These are phyloP conservation scores for Phainopepla nitens DNA, from an alignment of 2,113 vertebrate species.

Conservation along the genomic window DNA sequence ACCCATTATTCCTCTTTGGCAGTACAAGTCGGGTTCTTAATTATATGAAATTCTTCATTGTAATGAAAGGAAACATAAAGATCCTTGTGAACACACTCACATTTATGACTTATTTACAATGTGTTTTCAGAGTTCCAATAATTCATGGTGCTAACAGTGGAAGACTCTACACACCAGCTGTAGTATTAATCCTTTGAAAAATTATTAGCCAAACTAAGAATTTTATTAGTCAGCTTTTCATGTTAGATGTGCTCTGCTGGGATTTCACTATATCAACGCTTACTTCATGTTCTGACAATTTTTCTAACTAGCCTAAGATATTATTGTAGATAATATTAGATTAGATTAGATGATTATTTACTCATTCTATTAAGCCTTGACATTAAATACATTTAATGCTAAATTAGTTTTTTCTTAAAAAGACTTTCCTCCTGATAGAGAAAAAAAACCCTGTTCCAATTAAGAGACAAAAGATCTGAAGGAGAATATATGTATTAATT, in stretches of 20 bases:
- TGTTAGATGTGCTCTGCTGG: neutral
- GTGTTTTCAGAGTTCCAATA: conserved; percentile 16
- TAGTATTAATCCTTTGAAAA: conserved; percentile 12
- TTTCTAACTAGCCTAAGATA: conserved; percentile 32
- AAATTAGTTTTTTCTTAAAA: conserved; percentile 12
- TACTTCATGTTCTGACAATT: conserved; percentile 13
- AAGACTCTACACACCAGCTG: neutral
- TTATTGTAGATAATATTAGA: neutral
- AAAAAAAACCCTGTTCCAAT: neutral
- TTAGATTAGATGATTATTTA: conserved; percentile 37
- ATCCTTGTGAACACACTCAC: neutral
- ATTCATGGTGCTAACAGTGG: conserved; percentile 15
- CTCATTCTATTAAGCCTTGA: conserved; percentile 40
- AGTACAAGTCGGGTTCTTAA: conserved; percentile 7
- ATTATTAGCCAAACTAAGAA: conserved; percentile 20
- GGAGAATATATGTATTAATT: neutral
- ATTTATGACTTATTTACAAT: conserved; percentile 19
- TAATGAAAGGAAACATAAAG: conserved; percentile 42
- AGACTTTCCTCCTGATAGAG: neutral
- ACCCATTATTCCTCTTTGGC: conserved; percentile 14
- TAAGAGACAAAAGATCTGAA: neutral
- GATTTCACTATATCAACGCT: neutral
- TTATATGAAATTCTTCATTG: conserved; percentile 20
- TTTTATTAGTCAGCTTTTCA: conserved; percentile 35
- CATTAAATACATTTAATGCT: conserved; percentile 40